Evolutionary conservation across 2,113 vertebrate species (phyloP), one percentile per base, ranked within the genome.

Genomic region (Chionodraco myersi): DNA sequence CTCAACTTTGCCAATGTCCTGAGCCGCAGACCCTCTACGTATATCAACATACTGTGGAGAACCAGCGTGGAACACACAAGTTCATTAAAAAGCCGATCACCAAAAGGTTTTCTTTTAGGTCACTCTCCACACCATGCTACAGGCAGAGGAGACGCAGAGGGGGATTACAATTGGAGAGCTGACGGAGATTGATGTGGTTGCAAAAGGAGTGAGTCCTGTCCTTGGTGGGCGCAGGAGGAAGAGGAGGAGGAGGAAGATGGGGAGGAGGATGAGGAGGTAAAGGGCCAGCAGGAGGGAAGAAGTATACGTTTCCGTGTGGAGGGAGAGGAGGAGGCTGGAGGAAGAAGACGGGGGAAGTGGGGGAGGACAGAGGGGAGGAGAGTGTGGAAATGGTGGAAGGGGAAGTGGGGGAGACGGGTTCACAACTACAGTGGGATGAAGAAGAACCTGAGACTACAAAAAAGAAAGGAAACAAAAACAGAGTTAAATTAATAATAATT

Each of bases 381-480:
- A 96, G 77, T 92, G 93, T 90, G 90, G 93, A 96, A 89, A 82
- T 21, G 92, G 94, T 93, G 94, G 95, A 93, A 82, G 94, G 95
- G 71, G 96, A 95, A 92, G 94, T 94, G 90, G 96, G 96, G 85
- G 96, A 95, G 94, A 95, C 83, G 90, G 95, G 95, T 23, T 97
- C 96, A 81, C 95, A 95, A 94, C 96, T 96, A 94, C 96, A 96
- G 88, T 96, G 91, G 94, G 97, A 96, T 87, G 97, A 96, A 80
- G 96, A 97, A 90, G 96, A 96, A 93, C 95, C 95, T 94, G 97
- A 98, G 85, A 92, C 97, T 97, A 95, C 96, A 96, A 90, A 92
- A 94, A 94, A 86, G 61, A 80, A 58, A 86, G 41, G 45, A 21
- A 65, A 82, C 70, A 77, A 87, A 30, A 85, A 85, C 53, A 89